Evolutionary conservation across 2,888 invertebrate genomes (phyloP).

Genomic region (Philereme vetulata): DNA sequence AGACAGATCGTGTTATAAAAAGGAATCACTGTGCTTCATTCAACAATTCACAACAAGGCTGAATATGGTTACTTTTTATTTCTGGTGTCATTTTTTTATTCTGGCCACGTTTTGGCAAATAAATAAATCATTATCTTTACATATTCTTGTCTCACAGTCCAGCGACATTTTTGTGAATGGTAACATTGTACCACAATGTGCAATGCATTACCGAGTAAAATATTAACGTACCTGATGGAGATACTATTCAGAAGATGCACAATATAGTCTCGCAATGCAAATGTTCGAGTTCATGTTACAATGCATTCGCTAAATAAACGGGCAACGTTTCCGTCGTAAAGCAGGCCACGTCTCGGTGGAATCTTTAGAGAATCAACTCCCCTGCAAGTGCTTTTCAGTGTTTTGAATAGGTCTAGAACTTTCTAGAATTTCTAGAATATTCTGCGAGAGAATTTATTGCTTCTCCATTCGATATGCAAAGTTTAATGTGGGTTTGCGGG

Average conservation of each 20-base stretch:
- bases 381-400: constrained; percentile 37
- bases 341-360: constrained; percentile 18
- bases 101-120: too few species aligned
- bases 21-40: too few species aligned
- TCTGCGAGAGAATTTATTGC: constrained; percentile 35
- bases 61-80: too few species aligned
- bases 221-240: neutral
- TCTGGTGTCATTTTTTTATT: too few species aligned
- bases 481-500: constrained; percentile 35
- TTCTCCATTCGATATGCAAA: constrained; percentile 38
- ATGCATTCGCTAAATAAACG: constrained; percentile 29
- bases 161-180: neutral
- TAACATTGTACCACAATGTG: neutral
- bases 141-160: neutral
- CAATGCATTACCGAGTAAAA: neutral
- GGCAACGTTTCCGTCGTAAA: constrained; percentile 15
- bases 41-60: too few species aligned
- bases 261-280: constrained; percentile 22
- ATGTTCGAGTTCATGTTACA: constrained; percentile 30
- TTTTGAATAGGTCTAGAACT: constrained; percentile 37
- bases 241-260: neutral
- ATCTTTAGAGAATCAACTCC: constrained; percentile 34
- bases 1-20: too few species aligned
- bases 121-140: too few species aligned
- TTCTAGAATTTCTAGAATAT: constrained; percentile 27